These are phyloP conservation scores for Antedon mediterranea DNA, from an alignment of 53 echinoderm and acorn worm genomes.

Conservation along the genomic window DNA sequence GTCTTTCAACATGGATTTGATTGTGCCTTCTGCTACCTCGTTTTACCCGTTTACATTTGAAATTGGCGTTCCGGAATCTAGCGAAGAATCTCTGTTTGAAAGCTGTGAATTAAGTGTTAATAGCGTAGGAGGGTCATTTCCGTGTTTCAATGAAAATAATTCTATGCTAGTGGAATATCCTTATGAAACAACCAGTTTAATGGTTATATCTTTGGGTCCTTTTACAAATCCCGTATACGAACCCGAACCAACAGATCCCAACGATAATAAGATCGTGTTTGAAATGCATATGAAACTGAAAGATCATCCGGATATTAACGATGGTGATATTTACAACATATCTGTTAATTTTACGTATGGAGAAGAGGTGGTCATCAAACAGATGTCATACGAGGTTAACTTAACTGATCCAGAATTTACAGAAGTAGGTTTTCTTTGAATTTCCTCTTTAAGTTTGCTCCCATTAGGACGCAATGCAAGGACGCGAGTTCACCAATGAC, in stretches of 20 bases:
- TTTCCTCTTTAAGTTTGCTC: too few relatives aligned
- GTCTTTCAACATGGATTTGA: slow-evolving; percentile 41
- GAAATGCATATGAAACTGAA: slow-evolving; percentile 53
- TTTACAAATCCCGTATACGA: background rate
- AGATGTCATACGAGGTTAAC: background rate
- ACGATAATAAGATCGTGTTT: slow-evolving; percentile 22
- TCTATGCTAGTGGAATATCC: too few relatives aligned
- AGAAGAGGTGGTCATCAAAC: background rate
- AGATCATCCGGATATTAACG: slow-evolving; percentile 41
- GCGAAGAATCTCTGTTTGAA: slow-evolving; percentile 19
- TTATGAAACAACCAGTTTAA: too few relatives aligned
- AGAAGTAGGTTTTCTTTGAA: background rate
- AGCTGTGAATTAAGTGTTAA: slow-evolving; percentile 77
- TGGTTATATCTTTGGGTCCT: background rate
- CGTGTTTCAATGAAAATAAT: too few relatives aligned
- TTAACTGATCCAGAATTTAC: background rate
- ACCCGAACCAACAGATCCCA: background rate
- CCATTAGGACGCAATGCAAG: too few relatives aligned
- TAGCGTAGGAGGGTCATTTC: slow-evolving; percentile 32
- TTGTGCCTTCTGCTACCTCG: slow-evolving; percentile 57
- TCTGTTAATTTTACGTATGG: background rate
- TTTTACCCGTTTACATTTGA: slow-evolving; percentile 38
- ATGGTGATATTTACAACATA: slow-evolving; percentile 6
- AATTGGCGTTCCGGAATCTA: slow-evolving; percentile 36
- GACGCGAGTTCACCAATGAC: too few relatives aligned